Evolutionary conservation across 2,888 invertebrate genomes (phyloP).

Genomic region (Notocelia uddmanniana): DNA sequence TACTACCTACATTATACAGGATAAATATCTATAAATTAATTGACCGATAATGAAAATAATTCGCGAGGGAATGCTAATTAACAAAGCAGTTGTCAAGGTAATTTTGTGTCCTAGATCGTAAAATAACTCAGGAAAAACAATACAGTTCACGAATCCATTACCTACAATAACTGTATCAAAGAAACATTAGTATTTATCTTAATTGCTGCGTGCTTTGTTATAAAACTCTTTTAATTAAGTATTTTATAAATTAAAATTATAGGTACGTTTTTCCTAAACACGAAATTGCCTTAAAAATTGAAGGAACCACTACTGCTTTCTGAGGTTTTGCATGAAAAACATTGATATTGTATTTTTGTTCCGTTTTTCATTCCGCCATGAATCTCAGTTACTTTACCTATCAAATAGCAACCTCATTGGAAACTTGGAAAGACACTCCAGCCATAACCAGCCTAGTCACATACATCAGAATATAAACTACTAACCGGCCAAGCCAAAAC

Average conservation of each 20-base stretch:
- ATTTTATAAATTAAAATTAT: background rate
- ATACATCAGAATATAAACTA: background rate
- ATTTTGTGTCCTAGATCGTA: constrained; percentile 1
- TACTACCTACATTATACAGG: background rate
- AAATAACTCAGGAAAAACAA: background rate
- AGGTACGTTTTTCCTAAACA: background rate
- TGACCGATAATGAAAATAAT: background rate
- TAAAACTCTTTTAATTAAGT: background rate
- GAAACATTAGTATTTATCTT: background rate
- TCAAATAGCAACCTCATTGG: too few relatives aligned
- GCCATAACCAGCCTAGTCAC: background rate
- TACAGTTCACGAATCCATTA: constrained; percentile 1
- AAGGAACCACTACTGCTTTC: too few relatives aligned
- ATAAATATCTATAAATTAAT: background rate
- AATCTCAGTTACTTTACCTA: background rate
- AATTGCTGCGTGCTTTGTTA: background rate
- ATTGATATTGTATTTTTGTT: background rate
- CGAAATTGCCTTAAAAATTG: background rate
- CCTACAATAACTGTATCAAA: too few relatives aligned
- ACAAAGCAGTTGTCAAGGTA: background rate
- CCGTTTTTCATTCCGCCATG: background rate
- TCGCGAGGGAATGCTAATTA: background rate
- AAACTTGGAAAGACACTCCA: too few relatives aligned
- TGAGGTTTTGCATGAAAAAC: too few relatives aligned
- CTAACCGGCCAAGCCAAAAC: too few relatives aligned